Evolutionary conservation across 2,113 vertebrate species (phyloP).

Genomic region (Todiramphus saurophagus): DNA sequence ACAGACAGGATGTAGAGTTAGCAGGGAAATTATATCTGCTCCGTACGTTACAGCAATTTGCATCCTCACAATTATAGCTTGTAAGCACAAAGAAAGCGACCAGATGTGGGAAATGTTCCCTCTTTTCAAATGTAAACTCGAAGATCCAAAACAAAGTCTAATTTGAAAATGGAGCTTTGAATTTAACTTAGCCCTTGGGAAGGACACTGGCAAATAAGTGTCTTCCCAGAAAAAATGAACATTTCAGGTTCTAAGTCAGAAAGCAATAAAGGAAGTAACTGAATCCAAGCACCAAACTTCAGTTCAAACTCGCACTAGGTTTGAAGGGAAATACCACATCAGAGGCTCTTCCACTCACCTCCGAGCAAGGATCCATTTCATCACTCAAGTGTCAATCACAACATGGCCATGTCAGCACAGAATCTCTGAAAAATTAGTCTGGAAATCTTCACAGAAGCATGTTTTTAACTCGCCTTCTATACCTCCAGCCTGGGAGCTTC

Average conservation of each 20-base stretch:
- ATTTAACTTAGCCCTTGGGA: neutral
- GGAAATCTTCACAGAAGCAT: neutral
- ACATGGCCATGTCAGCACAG: neutral
- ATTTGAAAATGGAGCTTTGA: neutral
- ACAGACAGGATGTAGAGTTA: neutral
- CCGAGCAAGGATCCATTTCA: neutral
- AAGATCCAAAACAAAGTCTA: neutral
- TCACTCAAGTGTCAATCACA: neutral
- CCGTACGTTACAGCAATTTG: neutral
- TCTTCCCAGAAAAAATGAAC: neutral
- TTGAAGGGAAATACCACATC: neutral
- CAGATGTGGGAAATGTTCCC: neutral
- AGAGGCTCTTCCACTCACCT: neutral
- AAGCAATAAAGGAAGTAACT: neutral
- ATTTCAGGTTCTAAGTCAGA: neutral
- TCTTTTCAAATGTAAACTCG: neutral
- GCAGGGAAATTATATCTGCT: neutral
- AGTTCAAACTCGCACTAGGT: fast-evolving
- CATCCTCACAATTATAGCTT: neutral
- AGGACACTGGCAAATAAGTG: neutral
- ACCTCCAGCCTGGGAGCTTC: neutral
- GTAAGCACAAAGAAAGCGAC: neutral
- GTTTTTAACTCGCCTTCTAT: neutral
- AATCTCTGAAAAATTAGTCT: neutral
- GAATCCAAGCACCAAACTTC: neutral